Conservation (phyloP, 2,797 vertebrate genomes). For the Sorex maritimensis region DNA sequence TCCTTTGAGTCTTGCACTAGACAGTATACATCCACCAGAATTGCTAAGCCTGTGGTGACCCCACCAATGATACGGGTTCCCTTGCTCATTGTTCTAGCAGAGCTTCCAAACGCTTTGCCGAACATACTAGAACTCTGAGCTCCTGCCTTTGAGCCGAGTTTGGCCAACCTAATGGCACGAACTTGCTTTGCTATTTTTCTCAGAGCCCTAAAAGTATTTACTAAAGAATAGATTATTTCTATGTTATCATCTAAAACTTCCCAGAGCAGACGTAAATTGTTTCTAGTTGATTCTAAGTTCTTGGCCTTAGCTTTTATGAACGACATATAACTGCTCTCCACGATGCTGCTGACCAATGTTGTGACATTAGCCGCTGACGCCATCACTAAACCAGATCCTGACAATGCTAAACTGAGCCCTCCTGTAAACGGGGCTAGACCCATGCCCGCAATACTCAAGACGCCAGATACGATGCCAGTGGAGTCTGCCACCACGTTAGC, state of each 20-base stretch:
- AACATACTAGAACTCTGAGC: rapidly evolving
- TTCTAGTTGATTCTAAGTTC: not conserved
- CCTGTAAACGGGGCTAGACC: constrained; percentile 67
- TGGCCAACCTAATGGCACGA: not conserved
- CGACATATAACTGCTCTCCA: rapidly evolving
- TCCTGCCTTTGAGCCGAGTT: rapidly evolving
- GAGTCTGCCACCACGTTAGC: not conserved
- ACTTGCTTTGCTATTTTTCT: not conserved
- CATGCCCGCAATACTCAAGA: constrained; percentile 47
- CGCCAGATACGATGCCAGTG: rapidly evolving
- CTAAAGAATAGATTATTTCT: not conserved
- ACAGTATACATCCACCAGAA: too few species aligned
- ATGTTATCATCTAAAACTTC: not conserved
- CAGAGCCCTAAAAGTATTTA: rapidly evolving
- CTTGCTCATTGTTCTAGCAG: rapidly evolving
- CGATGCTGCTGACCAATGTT: rapidly evolving
- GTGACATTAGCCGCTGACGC: rapidly evolving
- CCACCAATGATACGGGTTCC: not conserved
- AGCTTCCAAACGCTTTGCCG: not conserved
- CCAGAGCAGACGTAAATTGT: not conserved
- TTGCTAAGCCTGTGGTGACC: too few species aligned
- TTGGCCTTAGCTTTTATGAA: not conserved
- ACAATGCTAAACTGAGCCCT: constrained; percentile 37
- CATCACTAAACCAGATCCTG: not conserved
- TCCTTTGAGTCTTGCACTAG: too few species aligned